phyloP scores from a whole-genome alignment of 2,888 invertebrate species.

The Eupsilia transversa region DNA sequence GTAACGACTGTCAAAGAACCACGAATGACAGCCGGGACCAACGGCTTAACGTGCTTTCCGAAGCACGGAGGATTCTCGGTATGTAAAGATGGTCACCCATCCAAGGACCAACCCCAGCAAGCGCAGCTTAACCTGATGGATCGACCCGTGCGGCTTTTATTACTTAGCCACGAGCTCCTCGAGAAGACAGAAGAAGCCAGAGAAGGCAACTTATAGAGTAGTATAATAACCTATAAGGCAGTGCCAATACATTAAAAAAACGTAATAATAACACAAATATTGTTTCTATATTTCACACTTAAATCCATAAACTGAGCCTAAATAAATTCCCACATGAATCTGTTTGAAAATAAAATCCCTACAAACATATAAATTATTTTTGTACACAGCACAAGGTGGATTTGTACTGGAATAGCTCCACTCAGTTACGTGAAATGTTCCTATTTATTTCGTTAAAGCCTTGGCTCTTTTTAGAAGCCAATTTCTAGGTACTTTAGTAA shows the following conservation, averaged over 20 bases:
- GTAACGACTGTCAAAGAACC: no score
- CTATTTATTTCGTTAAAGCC: slow-evolving; percentile 44
- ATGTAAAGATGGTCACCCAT: no score
- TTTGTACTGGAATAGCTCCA: slow-evolving; percentile 41
- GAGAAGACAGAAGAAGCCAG: no score
- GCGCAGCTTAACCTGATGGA: no score
- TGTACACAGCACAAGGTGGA: slow-evolving; percentile 44
- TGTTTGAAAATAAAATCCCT: slow-evolving; percentile 30
- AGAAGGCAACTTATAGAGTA: neutral
- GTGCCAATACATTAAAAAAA: neutral
- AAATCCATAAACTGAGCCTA: slow-evolving; percentile 6
- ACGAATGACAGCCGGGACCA: no score
- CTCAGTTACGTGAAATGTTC: slow-evolving; percentile 42
- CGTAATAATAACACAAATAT: neutral
- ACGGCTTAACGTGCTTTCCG: no score
- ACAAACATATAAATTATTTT: slow-evolving; percentile 39
- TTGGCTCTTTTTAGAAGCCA: slow-evolving; percentile 44
- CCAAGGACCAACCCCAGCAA: no score
- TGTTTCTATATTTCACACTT: neutral
- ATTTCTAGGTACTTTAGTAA: slow-evolving; percentile 15
- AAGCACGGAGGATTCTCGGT: no score
- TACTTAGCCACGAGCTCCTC: no score
- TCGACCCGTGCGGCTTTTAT: no score
- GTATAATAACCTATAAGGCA: no score
- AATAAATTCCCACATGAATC: slow-evolving; percentile 27